Percentiles rank a stretch among this genome's conserved stretches.
These are phyloP conservation scores for Sapayoa aenigma DNA, from an alignment of 2,113 vertebrate genomes.

Conservation along the genomic window DNA sequence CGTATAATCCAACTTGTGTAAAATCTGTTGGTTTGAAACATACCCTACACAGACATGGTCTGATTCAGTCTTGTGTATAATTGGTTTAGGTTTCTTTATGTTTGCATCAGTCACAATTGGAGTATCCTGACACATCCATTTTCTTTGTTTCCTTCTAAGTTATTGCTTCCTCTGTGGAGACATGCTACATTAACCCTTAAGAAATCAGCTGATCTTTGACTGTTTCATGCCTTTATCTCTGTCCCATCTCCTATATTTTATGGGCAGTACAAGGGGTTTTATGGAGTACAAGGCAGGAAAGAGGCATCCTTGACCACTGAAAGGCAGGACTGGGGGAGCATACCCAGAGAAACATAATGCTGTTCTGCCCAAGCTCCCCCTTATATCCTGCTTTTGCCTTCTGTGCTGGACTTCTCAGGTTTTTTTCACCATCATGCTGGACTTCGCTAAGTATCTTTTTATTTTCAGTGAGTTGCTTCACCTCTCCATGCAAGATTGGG, in stretches of 20 bases:
- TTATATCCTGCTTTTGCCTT: not conserved
- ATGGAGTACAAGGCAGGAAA: not conserved
- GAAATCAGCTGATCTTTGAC: not conserved
- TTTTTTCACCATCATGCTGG: not conserved
- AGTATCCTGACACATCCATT: not conserved
- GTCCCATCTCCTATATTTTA: not conserved
- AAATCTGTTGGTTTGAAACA: not conserved
- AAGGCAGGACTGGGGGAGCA: not conserved
- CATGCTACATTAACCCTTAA: constrained; percentile 43
- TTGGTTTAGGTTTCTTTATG: constrained; percentile 15
- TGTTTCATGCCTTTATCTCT: not conserved
- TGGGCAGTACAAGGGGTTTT: not conserved
- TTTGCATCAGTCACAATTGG: not conserved
- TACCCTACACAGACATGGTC: not conserved
- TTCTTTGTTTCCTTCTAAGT: constrained; percentile 39
- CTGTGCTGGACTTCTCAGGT: not conserved
- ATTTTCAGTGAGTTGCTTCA: not conserved
- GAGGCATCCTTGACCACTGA: not conserved
- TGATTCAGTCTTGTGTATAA: not conserved
- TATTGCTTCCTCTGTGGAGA: constrained; percentile 45
- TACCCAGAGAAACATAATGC: not conserved
- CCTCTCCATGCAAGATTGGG: not conserved
- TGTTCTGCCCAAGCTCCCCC: not conserved
- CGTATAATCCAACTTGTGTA: not conserved
- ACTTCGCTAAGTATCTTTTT: not conserved